Evolutionary conservation across 2,797 vertebrate genomes (phyloP).

Genomic region (Spondyliosoma cantharus): DNA sequence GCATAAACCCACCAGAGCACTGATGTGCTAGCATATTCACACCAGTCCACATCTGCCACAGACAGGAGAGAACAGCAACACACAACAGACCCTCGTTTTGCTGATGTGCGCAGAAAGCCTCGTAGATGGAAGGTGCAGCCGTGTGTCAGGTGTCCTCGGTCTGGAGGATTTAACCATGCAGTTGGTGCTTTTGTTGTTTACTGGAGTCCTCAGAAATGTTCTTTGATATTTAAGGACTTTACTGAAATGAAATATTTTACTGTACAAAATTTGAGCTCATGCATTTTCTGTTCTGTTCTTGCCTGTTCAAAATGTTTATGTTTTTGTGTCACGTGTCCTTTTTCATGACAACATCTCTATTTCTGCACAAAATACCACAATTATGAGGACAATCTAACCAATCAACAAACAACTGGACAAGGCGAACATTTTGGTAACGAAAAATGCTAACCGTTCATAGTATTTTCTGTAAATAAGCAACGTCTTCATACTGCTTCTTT

Average conservation of each 20-base stretch:
- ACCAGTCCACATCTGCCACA: conserved; percentile 33
- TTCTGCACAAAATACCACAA: neutral
- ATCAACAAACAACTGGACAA: no score
- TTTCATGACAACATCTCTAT: neutral
- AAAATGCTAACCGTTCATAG: no score
- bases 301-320: no score
- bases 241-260: neutral
- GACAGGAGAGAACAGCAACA: conserved; percentile 22
- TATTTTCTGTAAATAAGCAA: no score
- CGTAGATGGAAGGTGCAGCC: conserved; percentile 7
- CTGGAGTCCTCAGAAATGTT: neutral
- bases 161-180: conserved; percentile 18
- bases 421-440: no score
- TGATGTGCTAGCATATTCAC: conserved; percentile 37
- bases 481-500: no score
- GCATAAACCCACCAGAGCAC: conserved; percentile 46
- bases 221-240: neutral
- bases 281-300: no score
- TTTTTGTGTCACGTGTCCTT: neutral
- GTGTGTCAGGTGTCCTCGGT: conserved; percentile 22
- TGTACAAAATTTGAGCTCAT: neutral
- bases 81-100: conserved; percentile 40
- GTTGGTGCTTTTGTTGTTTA: conserved; percentile 4
- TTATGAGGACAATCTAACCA: neutral
- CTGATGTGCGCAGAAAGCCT: conserved; percentile 51